A percentile compares a stretch with the other conserved stretches of the same genome.
These are phyloP conservation scores for Lampris megalopsis DNA, from an alignment of 2,113 vertebrate species.

Conservation along the genomic window DNA sequence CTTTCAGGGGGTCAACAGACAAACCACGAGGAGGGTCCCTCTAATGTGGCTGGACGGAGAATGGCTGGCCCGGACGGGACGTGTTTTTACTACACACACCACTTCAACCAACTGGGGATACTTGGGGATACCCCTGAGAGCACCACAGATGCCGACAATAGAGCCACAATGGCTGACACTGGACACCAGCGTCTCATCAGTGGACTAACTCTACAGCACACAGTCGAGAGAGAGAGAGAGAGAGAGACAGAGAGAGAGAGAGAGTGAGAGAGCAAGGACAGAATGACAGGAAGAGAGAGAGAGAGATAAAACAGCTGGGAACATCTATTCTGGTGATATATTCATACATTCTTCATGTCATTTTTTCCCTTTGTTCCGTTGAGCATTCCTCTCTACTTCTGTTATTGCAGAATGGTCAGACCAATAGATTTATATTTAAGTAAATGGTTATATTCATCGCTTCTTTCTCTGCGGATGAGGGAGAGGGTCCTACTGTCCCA, in stretches of 20 bases:
- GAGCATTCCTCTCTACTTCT: slow-evolving; percentile 47
- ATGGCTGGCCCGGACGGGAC: slow-evolving; percentile 32
- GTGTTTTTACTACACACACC: slow-evolving; percentile 54
- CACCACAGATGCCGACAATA: slow-evolving; percentile 52
- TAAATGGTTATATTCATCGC: slow-evolving; percentile 76
- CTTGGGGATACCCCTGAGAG: slow-evolving; percentile 31
- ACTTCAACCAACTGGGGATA: slow-evolving; percentile 40
- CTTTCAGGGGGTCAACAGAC: slow-evolving; percentile 65
- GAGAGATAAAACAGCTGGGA: slow-evolving; percentile 71
- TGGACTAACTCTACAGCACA: slow-evolving; percentile 30
- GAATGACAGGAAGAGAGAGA: slow-evolving; percentile 53
- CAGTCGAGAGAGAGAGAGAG: slow-evolving; percentile 40
- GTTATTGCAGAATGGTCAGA: slow-evolving; percentile 84
- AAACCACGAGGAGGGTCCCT: slow-evolving; percentile 44
- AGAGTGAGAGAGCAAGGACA: slow-evolving; percentile 41
- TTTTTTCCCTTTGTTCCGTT: slow-evolving; percentile 40
- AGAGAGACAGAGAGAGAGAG: slow-evolving; percentile 38
- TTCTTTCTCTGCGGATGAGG: slow-evolving; percentile 69
- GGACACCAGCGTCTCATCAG: slow-evolving; percentile 44
- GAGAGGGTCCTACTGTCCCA: slow-evolving; percentile 61
- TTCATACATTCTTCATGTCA: slow-evolving; percentile 79
- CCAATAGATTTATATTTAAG: slow-evolving; percentile 62
- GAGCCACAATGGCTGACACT: slow-evolving; percentile 58
- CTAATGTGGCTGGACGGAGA: slow-evolving; percentile 55
- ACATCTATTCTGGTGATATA: slow-evolving; percentile 47